Evolutionary conservation across 1,140 invertebrate genomes (phyloP).

Genomic region (Goniozus legneri): DNA sequence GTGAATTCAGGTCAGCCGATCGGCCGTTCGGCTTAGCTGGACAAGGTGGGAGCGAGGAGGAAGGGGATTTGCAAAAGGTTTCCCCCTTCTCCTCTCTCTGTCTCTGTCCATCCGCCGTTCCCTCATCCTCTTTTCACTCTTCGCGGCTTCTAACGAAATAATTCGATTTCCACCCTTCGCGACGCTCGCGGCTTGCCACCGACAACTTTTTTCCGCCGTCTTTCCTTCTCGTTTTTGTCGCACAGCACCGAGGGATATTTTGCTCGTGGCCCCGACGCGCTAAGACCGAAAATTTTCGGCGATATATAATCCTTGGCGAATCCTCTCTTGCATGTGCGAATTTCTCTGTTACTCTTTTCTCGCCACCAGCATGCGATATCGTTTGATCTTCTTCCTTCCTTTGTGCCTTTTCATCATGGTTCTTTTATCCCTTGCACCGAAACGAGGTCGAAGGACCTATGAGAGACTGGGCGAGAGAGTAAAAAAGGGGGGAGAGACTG

Average conservation of each 20-base stretch:
- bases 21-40: slow-evolving; percentile 17
- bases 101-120: too few species aligned
- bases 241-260: too few species aligned
- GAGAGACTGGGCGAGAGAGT: too few species aligned
- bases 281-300: neutral
- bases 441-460: too few species aligned
- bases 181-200: neutral
- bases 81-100: slow-evolving; percentile 27
- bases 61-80: slow-evolving; percentile 26
- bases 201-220: neutral
- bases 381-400: too few species aligned
- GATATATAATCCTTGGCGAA: neutral
- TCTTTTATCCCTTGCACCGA: too few species aligned
- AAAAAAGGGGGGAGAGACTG: too few species aligned
- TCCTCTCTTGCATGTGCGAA: neutral
- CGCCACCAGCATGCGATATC: too few species aligned
- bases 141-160: slow-evolving; percentile 44
- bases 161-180: slow-evolving; percentile 30
- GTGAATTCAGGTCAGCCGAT: slow-evolving; percentile 29
- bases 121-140: slow-evolving; percentile 25
- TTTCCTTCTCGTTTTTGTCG: too few species aligned
- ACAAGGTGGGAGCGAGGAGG: slow-evolving; percentile 3
- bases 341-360: too few species aligned
- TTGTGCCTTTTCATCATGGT: too few species aligned
- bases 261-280: too few species aligned